These are phyloP conservation scores for Melitaea cinxia DNA, from an alignment of 1,140 invertebrate species.

Conservation along the genomic window DNA sequence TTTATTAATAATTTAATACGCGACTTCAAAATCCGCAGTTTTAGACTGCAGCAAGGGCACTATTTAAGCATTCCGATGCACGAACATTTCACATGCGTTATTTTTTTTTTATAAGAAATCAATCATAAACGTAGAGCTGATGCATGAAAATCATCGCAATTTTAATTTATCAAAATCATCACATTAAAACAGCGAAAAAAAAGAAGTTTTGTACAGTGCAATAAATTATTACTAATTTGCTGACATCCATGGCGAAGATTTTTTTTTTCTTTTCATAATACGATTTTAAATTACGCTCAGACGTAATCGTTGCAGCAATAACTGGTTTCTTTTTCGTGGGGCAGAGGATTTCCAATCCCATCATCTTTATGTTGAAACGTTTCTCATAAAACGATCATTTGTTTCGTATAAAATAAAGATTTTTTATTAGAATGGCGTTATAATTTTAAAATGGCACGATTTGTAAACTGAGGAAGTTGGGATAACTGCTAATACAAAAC, in stretches of 20 bases:
- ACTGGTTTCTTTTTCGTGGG: background rate
- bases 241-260: background rate
- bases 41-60: conserved; percentile 1
- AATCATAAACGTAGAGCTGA: background rate
- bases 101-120: background rate
- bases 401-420: no score
- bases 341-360: background rate
- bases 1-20: background rate
- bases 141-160: background rate
- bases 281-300: background rate
- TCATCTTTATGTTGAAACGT: no score
- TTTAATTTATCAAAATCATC: background rate
- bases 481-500: no score
- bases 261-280: background rate
- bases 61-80: background rate
- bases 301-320: background rate
- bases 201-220: no score
- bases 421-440: no score
- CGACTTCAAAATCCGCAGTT: background rate
- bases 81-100: no score
- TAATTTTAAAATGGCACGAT: no score
- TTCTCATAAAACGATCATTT: no score
- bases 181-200: background rate
- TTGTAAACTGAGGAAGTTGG: no score
- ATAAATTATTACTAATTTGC: background rate